Conservation (phyloP, 2,113 vertebrate genomes). For the Galbula dea region DNA sequence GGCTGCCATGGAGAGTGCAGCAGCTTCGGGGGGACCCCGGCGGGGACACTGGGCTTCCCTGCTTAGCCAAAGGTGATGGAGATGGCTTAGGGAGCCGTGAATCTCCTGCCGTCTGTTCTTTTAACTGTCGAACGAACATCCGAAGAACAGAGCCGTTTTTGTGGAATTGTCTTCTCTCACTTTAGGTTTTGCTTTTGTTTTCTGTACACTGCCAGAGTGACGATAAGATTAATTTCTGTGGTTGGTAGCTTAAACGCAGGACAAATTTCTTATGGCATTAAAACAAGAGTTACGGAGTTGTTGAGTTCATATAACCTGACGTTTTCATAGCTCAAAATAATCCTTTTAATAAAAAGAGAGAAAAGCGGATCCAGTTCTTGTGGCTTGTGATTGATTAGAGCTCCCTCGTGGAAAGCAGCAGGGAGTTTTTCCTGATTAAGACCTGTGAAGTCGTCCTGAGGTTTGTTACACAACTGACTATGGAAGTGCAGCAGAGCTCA, state of each 20-base stretch:
- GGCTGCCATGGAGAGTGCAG: background rate
- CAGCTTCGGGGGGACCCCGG: background rate
- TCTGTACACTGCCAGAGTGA: background rate
- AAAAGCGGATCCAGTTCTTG: background rate
- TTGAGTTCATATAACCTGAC: background rate
- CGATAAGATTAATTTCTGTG: background rate
- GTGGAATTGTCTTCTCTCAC: background rate
- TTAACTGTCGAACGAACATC: background rate
- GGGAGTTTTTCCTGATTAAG: conserved; percentile 1
- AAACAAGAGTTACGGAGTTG: background rate
- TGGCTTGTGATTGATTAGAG: background rate
- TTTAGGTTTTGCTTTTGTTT: background rate
- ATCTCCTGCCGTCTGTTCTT: background rate
- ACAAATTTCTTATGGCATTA: background rate
- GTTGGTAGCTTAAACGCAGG: background rate
- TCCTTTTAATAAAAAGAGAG: background rate
- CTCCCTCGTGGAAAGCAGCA: background rate
- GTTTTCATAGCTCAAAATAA: background rate
- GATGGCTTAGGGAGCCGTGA: background rate
- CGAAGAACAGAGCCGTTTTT: background rate
- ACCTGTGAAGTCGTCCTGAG: background rate
- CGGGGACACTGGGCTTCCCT: background rate
- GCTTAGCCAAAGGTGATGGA: background rate
- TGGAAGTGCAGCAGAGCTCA: background rate
- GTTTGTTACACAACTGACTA: background rate